Percentiles rank a stretch among this genome's conserved stretches.
Conservation (phyloP, 1,140 invertebrate species). For the Euura saliciscinereae region DNA sequence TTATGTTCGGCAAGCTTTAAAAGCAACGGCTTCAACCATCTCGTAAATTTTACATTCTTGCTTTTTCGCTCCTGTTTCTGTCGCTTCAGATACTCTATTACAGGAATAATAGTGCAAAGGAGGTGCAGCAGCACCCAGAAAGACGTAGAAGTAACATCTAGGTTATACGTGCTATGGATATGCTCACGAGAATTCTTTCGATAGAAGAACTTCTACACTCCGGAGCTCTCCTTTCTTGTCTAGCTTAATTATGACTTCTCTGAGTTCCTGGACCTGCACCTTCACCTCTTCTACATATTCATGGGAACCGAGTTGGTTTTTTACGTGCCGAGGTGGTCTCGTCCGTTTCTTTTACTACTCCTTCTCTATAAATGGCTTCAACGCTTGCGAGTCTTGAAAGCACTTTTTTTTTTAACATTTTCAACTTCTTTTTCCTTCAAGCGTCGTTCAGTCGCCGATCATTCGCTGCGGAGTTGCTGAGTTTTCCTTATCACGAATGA, state of each 20-base stretch:
- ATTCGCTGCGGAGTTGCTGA: no score
- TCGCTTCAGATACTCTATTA: neutral
- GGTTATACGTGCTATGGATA: no score
- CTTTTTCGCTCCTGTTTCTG: neutral
- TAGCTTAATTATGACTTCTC: constrained; percentile 3
- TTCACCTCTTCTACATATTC: neutral
- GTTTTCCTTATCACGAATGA: no score
- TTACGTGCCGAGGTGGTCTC: no score
- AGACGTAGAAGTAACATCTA: no score
- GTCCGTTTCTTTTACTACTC: no score
- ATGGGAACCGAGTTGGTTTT: neutral
- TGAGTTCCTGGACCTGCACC: neutral
- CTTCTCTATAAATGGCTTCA: neutral
- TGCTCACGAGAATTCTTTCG: neutral
- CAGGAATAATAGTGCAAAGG: neutral
- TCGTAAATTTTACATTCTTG: neutral
- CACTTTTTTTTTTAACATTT: neutral
- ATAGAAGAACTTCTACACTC: neutral
- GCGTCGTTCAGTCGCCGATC: no score
- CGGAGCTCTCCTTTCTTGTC: neutral
- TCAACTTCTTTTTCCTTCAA: neutral
- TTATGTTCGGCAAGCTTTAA: neutral
- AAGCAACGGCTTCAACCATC: no score
- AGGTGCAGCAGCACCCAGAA: no score
- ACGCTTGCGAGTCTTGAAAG: neutral